A percentile compares a stretch with the other conserved stretches of the same genome.
Evolutionary conservation across 2,888 invertebrate genomes (phyloP).

Genomic region (Amiota communis): DNA sequence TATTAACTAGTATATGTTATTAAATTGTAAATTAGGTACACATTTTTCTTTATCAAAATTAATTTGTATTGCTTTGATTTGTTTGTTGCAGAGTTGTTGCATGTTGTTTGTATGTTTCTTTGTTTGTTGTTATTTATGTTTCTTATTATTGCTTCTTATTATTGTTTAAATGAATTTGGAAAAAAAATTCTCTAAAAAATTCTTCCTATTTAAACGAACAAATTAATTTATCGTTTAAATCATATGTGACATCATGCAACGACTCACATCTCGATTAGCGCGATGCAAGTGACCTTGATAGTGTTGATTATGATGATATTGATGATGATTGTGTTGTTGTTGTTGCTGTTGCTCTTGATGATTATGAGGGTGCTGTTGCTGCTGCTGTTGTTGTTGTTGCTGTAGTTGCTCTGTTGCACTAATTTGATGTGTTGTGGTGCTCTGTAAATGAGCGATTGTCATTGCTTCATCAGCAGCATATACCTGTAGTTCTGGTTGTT

Average conservation of each 20-base stretch:
- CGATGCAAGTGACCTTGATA: slow-evolving; percentile 71
- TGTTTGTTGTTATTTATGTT: not conserved
- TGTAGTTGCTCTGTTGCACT: slow-evolving; percentile 13
- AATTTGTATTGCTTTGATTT: slow-evolving; percentile 14
- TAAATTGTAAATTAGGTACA: slow-evolving; percentile 19
- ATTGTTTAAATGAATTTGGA: not conserved
- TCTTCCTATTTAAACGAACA: not conserved
- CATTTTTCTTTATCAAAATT: slow-evolving; percentile 12
- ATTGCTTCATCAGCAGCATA: slow-evolving; percentile 5
- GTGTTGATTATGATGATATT: slow-evolving; percentile 54
- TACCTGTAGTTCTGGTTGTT: slow-evolving; percentile 39
- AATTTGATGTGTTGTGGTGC: slow-evolving; percentile 16
- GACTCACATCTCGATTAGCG: slow-evolving; percentile 70
- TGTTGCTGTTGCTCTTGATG: slow-evolving; percentile 29
- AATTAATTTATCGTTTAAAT: slow-evolving; percentile 53
- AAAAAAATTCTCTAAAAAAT: not conserved
- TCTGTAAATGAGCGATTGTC: not conserved
- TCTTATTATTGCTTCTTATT: not conserved
- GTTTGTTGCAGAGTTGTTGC: slow-evolving; percentile 19
- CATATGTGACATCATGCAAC: slow-evolving; percentile 70
- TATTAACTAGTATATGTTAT: not conserved
- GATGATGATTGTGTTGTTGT: slow-evolving; percentile 44
- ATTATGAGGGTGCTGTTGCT: slow-evolving; percentile 31
- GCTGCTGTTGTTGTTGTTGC: slow-evolving; percentile 31
- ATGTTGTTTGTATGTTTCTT: slow-evolving; percentile 13